phyloP scores from a whole-genome alignment of 2,888 invertebrate genomes.

The Pyrochroa serraticornis region DNA sequence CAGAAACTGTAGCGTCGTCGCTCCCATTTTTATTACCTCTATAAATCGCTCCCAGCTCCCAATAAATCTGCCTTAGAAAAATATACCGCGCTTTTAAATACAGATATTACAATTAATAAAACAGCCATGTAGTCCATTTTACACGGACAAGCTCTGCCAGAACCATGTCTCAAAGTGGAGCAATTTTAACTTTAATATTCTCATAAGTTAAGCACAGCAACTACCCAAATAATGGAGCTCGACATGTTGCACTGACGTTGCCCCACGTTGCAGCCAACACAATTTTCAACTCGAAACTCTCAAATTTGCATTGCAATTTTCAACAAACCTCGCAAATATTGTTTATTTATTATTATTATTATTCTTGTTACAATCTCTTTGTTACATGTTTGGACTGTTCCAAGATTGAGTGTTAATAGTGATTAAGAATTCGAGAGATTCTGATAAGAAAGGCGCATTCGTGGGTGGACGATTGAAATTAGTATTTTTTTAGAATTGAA shows the following conservation, averaged over 20 bases:
- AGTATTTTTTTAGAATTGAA: conserved; percentile 7
- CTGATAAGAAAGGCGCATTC: not conserved
- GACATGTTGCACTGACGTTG: conserved; percentile 1
- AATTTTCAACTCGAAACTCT: not conserved
- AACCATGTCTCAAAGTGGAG: conserved; percentile 1
- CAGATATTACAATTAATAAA: conserved; percentile 43
- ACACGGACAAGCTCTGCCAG: conserved; percentile 2
- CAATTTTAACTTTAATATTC: conserved; percentile 1
- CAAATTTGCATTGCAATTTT: too few species aligned
- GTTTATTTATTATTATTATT: too few species aligned
- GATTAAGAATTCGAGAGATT: not conserved
- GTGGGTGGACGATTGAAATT: conserved; percentile 9
- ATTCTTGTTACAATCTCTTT: too few species aligned
- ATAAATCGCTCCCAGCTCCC: conserved; percentile 38
- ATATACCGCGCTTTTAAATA: conserved; percentile 39
- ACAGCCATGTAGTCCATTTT: conserved; percentile 9
- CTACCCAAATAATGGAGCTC: conserved; percentile 1
- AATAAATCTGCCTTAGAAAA: conserved; percentile 37
- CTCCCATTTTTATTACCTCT: conserved; percentile 41
- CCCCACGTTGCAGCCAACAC: not conserved
- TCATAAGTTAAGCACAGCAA: not conserved
- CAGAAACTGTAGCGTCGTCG: conserved; percentile 36
- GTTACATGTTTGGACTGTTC: too few species aligned
- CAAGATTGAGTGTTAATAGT: too few species aligned
- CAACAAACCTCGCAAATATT: too few species aligned